Percentiles rank a stretch among this genome's conserved stretches.
Conservation (phyloP, 92 coral and sea anemone species). For the Porites divaricata region DNA sequence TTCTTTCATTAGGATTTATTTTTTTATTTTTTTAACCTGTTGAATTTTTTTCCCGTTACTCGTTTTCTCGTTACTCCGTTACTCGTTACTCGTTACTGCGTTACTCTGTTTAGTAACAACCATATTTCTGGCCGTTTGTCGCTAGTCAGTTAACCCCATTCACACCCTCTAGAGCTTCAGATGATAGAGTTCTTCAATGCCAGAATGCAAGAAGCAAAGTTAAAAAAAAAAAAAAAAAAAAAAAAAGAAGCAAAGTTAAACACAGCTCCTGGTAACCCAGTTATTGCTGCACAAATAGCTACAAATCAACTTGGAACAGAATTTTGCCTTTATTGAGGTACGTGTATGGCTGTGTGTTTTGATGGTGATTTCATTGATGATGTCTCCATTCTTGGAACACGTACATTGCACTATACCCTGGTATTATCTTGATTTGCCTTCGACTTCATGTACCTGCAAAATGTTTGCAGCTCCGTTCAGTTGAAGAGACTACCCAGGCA, state of each 20-base stretch:
- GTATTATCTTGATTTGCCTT: neutral
- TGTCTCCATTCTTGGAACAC: neutral
- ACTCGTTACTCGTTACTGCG: no score
- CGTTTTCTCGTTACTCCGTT: no score
- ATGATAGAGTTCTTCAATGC: conserved; percentile 99
- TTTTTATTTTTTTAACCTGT: no score
- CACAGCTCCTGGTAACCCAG: conserved; percentile 98
- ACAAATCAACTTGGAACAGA: conserved; percentile 96
- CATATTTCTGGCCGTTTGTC: no score
- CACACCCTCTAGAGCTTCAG: no score
- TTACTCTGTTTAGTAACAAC: no score
- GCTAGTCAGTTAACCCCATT: no score
- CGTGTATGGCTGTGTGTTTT: neutral
- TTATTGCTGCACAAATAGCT: conserved; percentile 99
- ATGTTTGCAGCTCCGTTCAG: conserved; percentile 83
- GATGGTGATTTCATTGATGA: neutral
- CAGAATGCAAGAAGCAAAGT: conserved; percentile 99
- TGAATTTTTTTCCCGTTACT: no score
- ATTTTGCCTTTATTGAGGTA: conserved; percentile 99
- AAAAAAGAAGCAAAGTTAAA: conserved; percentile 90
- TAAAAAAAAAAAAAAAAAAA: no score
- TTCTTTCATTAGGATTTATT: no score
- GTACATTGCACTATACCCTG: no score
- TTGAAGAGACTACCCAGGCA: conserved; percentile 98
- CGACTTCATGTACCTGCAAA: neutral